These are phyloP conservation scores for Spilosoma lubricipeda DNA, from an alignment of 2,888 invertebrate genomes.

Conservation along the genomic window DNA sequence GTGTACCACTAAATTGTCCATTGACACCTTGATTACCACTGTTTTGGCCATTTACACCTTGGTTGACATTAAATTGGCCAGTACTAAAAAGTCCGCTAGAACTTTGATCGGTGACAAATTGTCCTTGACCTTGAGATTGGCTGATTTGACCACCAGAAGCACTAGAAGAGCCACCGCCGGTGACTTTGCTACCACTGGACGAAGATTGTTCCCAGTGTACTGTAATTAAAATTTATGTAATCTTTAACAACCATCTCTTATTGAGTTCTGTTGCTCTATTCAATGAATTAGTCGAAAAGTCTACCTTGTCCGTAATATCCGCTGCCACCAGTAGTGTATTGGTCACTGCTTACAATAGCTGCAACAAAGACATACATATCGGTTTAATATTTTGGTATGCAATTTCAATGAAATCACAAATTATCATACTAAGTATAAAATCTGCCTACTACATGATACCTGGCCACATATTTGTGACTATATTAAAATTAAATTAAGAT, in stretches of 20 bases:
- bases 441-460: no score
- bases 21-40: conserved; percentile 42
- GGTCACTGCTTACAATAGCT: conserved; percentile 73
- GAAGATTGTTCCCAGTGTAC: conserved; percentile 52
- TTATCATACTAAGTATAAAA: no score
- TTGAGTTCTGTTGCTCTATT: background rate
- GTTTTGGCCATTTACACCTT: conserved; percentile 41
- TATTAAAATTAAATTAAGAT: no score
- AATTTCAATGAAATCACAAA: no score
- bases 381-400: background rate
- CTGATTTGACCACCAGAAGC: conserved; percentile 20
- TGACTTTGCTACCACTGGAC: conserved; percentile 40
- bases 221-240: conserved; percentile 27
- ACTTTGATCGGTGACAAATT: background rate
- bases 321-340: conserved; percentile 65
- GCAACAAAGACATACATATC: conserved; percentile 37
- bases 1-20: conserved; percentile 15
- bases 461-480: no score
- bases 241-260: background rate
- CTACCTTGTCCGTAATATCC: conserved; percentile 77
- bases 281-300: conserved; percentile 28
- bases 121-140: conserved; percentile 6
- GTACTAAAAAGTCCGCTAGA: background rate
- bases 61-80: conserved; percentile 49
- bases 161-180: conserved; percentile 31